Percentiles rank a stretch among this genome's conserved stretches.
Evolutionary conservation across 2,113 vertebrate species (phyloP).

Genomic region (Bagarius yarrelli): DNA sequence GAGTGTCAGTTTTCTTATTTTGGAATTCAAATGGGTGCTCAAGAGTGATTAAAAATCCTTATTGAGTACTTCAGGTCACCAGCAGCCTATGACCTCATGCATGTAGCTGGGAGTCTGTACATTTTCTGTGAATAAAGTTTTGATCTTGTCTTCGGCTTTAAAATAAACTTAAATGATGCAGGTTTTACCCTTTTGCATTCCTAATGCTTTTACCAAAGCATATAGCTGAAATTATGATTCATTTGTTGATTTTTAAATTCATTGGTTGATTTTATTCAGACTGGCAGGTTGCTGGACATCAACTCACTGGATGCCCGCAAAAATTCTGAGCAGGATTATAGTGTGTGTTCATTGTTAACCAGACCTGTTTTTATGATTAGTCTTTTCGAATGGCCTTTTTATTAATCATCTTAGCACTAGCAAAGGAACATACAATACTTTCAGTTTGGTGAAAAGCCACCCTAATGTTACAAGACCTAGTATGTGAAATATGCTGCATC

Average conservation of each 20-base stretch:
- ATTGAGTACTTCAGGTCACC: neutral
- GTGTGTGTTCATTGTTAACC: neutral
- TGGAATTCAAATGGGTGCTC: slow-evolving; percentile 4
- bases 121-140: neutral
- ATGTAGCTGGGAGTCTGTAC: neutral
- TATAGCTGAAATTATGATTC: no score
- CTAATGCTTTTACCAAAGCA: no score
- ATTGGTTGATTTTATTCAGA: no score
- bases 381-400: neutral
- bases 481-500: neutral
- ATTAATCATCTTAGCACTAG: neutral
- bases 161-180: no score
- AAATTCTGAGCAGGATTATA: neutral
- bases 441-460: neutral
- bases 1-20: slow-evolving; percentile 17
- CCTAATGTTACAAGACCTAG: neutral
- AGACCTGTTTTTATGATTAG: slow-evolving; percentile 5
- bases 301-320: no score
- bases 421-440: neutral
- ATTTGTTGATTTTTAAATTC: no score
- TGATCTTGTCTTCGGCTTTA: neutral
- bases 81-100: neutral
- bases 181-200: no score
- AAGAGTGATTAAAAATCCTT: neutral
- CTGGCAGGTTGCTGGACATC: no score